Base-by-base conservation (phyloP, 2,113 vertebrate genomes). In the Dolichallabes microphthalmus region DNA sequence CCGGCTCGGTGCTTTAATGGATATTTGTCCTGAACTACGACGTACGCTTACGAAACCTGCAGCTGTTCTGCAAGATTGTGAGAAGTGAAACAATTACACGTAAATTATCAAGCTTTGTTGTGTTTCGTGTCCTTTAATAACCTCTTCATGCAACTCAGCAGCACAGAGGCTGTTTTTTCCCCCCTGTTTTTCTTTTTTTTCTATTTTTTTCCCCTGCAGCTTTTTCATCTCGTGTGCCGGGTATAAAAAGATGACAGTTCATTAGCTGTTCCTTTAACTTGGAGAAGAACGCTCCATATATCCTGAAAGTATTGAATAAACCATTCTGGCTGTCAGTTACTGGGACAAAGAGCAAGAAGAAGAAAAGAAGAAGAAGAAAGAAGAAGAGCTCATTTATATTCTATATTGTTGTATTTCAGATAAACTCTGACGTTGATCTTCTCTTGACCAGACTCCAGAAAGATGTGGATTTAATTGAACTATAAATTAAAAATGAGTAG, bases 211-310 rank as follows among this genome's bases (percentile, higher is more conserved):
- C 7, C 20, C 55, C 76, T 60, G 76, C 53, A 66, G 55, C 58
- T 61, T 80, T 63, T 45, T 63, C 78, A 80, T 61, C 78, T n/a
- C 39, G 30, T 61, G 58, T 61, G 78, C 55, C 45, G 55, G 27
- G 30, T 80, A 61, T 35, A 39, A 61, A 82, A 82, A 82, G 80
- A 82, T 64, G 61, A 64, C 61, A 82, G 60, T 64, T 64, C 25
- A 50, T 82, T 82, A 64, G 60, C 45, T 66, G 35, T 82, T 66
- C 35, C 80, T 64, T 64, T 82, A 63, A 82, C 39, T 64, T 60
- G 76, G 76, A 79, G 53, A 60, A 79, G 60, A 22, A 60, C 60
- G 76, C 76, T 79, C 76, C 76, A 79, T 60, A 79, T 79, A 79
- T 79, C 30, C 55, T 35, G 55, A 79, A 79, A 30, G 1, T 35